Conservation (phyloP, 2,888 invertebrate genomes). For the Calameuta idolon region DNA sequence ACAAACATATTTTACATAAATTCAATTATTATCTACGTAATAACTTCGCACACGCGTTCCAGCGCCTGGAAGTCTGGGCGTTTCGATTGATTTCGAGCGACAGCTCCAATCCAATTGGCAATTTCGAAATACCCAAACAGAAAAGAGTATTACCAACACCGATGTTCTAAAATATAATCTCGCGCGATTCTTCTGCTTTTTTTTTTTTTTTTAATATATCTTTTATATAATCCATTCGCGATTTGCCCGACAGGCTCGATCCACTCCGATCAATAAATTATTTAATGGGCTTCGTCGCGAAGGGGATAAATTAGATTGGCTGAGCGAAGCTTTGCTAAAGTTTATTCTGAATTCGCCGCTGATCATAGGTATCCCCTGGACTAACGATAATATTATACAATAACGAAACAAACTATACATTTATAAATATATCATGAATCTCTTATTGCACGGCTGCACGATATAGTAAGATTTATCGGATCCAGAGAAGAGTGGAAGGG, state of each 20-base stretch:
- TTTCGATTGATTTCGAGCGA: constrained; percentile 35
- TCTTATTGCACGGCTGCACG: constrained; percentile 4
- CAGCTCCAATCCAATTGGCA: constrained; percentile 24
- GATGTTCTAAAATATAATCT: constrained; percentile 24
- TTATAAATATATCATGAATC: constrained; percentile 39
- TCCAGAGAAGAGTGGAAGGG: neutral
- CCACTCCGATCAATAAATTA: neutral
- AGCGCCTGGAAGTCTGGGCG: constrained; percentile 2
- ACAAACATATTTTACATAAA: constrained; percentile 66
- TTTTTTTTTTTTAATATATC: neutral
- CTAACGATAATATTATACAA: constrained; percentile 23
- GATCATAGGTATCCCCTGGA: neutral
- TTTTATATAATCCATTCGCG: no score
- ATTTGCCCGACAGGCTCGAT: neutral
- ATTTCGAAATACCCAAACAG: constrained; percentile 36
- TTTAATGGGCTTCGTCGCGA: neutral
- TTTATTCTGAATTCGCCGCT: neutral
- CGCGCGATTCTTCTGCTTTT: neutral
- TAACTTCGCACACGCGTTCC: constrained; percentile 22
- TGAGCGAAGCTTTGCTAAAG: neutral
- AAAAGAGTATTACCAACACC: constrained; percentile 34
- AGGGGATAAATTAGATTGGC: neutral
- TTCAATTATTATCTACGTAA: constrained; percentile 42
- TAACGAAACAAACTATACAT: constrained; percentile 28
- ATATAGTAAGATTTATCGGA: neutral